Evolutionary conservation across 1,140 invertebrate species (phyloP), one percentile per base, ranked within the genome.

Genomic region (Bombus balteatus): DNA sequence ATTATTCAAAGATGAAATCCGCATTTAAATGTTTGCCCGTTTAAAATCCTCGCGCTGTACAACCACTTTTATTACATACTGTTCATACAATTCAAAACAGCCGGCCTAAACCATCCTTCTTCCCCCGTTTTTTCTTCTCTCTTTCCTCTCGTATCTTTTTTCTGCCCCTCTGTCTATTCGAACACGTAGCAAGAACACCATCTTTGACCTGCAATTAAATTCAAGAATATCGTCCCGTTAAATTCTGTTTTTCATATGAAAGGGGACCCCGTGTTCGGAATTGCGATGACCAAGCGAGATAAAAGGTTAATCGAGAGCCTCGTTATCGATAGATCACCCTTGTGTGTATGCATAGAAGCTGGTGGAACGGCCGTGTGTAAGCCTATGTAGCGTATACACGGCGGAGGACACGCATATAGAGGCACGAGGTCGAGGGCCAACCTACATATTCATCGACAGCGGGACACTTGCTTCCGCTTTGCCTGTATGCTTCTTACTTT

Each of bases 391-490:
- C 47, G 18, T 53, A 22, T 53, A 18, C 47, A 53, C 47, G 47
- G 6, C 47, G 75, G 75, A 87, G 89, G 81, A 89, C 88, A 87
- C 88, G 90, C 87, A 84, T 87, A 88, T 89, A 82, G 83, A 90
- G 81, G n/a, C 87, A 87, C 88, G 89, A 92, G 92, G 92, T 92
- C 91, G 90, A 89, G 90, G 92, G 92, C 91, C 91, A 93, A 89
- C 91, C 88, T 93, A 92, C 90, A 92, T 93, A 93, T 93, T 92
- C 92, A 92, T 93, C 88, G 92, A 92, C 87, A 91, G 89, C 88
- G 88, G 88, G 91, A 86, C 88, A 90, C 87, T 92, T 91, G 91
- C 90, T 93, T 93, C 92, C 92, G 92, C 88, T 86, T 82, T 32
- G 73, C 32, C 80, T 65, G 71, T 86, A 72, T 75, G 75, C 53